Base-by-base conservation (phyloP, 2,888 invertebrate genomes). In the Drosophila algonquin region DNA sequence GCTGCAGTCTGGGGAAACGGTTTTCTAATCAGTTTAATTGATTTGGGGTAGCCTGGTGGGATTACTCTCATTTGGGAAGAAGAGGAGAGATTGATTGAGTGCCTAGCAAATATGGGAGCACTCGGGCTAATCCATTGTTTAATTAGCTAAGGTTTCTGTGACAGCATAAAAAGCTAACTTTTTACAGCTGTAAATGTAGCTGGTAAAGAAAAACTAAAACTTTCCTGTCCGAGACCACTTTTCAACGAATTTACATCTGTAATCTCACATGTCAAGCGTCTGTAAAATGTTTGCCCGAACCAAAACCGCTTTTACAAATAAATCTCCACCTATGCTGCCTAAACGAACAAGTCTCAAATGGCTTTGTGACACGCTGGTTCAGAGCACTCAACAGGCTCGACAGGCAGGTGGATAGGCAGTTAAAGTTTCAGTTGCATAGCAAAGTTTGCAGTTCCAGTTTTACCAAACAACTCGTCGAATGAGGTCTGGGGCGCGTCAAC, bases 1-100 rank as follows among this genome's bases (percentile, higher is more conserved):
- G 35, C 10, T 58, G 27, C 16, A 14, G 9, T 40, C 18, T 50
- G 50, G 18, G 35, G 35, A 35, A 35, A 14, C 46, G 21, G 58
- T 68, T 75, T 63, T 75, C 52, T 64, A 75, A 80, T 77, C 69
- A 81, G 48, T 63, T 75, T 68, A 77, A 80, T 80, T 81, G 75
- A 62, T 67, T 65, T 63, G 54, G 45, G 45, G 50, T n/a, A 7
- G 40, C 40, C n/a, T 27, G 27, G 16, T 27, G 48, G 50, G 27
- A 24, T 52, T 45, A 30, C 32, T 32, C 6, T n/a, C n/a, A n/a
- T n/a, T 30, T 30, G 45, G 35, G 50, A 27, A 40, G 12, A 35
- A 32, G 46, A 45, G 35, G 14, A 12, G 7, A 27, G 35, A 67
- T 65, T 65, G 57, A 67, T 65, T 56, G 65, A 45, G 50, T 50